Conservation (phyloP, 2,888 invertebrate genomes). For the Gonocerus acuteangulatus region DNA sequence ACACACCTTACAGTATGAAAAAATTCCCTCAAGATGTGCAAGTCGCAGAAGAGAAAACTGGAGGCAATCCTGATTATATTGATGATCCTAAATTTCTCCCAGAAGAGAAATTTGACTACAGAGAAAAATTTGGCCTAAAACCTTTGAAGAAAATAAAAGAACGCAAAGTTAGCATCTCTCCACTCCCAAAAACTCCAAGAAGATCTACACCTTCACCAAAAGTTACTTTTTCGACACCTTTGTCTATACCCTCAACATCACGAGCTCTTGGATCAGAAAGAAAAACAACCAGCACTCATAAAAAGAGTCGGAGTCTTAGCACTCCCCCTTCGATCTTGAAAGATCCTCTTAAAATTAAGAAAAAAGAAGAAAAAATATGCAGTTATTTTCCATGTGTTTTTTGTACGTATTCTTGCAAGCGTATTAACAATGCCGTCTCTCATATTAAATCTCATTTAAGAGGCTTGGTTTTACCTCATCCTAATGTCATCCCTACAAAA, state of each 20-base stretch:
- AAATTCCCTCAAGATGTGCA: conserved; percentile 72
- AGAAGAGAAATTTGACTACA: conserved; percentile 48
- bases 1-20: conserved; percentile 53
- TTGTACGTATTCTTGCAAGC: background rate
- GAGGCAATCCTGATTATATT: conserved; percentile 63
- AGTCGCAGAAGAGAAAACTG: conserved; percentile 62
- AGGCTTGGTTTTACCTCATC: background rate
- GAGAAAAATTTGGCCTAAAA: conserved; percentile 48
- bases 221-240: conserved; percentile 7
- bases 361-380: background rate
- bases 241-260: background rate
- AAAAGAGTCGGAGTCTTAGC: no score
- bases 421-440: background rate
- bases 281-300: no score
- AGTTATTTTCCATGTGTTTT: background rate
- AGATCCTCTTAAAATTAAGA: no score
- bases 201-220: background rate
- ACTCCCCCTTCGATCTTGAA: no score
- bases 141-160: conserved; percentile 44
- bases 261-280: conserved; percentile 35
- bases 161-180: background rate
- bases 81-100: conserved; percentile 52
- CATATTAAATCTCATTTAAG: background rate
- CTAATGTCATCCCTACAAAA: background rate
- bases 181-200: conserved; percentile 28